Base-by-base conservation (phyloP, 2,113 vertebrate genomes). In the Fregata magnificens region DNA sequence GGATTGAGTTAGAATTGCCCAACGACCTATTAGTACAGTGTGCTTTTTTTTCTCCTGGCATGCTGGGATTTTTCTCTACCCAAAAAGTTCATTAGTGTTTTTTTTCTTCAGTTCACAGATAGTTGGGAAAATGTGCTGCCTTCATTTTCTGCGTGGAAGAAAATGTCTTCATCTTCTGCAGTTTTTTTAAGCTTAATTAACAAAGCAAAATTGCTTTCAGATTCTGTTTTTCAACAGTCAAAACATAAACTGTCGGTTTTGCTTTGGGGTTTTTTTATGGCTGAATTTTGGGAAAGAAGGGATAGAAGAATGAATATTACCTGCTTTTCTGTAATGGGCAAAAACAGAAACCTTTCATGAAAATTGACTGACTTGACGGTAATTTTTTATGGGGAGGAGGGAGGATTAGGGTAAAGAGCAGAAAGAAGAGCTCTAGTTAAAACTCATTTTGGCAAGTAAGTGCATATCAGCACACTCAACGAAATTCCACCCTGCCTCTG, bases 361-460 rank as follows among this genome's bases (percentile, higher is more conserved):
- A 62, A 95, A 93, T 17, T 85, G 66, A 88, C 87, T 93, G 91
- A 93, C 49, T 88, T 76, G 25, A 49, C 0, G 12, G 53, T 91
- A 18, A 82, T 94, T 95, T 93, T 89, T 89, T 80, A 40, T 10
- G 53, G 69, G 69, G 49, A 92, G 80, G 79, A 83, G 86, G 62
- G 61, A 67, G 87, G 70, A 93, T 95, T 94, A 82, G 87, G 82
- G 53, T 40, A 96, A 97, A 93, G 96, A 96, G 93, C 82, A 97
- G 66, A 93, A 91, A 88, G 87, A 91, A 47, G 9, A 86, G 74
- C 81, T 91, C 20, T 13, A 47, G 81, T 93, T 90, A 29, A 88
- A 94, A 81, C 82, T 76, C 82, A 77, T 83, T 91, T 95, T 94
- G 84, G 91, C 91, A 87, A 94, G 84, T 47, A 88, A 91, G 59